Conservation (phyloP, 1,140 invertebrate genomes). For the Drosophila melanica region DNA sequence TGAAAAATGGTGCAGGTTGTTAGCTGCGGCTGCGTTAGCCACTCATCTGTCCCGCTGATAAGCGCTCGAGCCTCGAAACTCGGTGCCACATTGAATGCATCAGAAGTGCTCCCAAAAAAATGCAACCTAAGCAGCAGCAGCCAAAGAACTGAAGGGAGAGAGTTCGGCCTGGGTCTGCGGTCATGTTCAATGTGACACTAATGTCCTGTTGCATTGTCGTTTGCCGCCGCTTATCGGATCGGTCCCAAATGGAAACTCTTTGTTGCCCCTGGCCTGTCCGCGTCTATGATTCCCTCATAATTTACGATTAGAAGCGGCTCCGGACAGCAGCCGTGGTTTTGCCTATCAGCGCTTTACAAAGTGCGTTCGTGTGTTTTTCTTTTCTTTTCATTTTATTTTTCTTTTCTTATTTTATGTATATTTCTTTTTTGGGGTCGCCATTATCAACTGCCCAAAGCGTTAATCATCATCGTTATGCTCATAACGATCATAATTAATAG, state of each 20-base stretch:
- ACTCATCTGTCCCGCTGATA: slow-evolving; percentile 44
- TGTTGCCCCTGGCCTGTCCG: slow-evolving; percentile 16
- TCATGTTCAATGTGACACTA: slow-evolving; percentile 75
- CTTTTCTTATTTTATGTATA: neutral
- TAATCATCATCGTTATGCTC: neutral
- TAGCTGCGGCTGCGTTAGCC: slow-evolving; percentile 19
- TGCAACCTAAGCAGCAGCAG: slow-evolving; percentile 64
- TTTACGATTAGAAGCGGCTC: slow-evolving; percentile 39
- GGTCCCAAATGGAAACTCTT: slow-evolving; percentile 46
- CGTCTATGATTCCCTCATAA: slow-evolving; percentile 48
- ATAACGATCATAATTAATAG: slow-evolving; percentile 47
- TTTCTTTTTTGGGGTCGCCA: slow-evolving; percentile 12
- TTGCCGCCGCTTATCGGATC: slow-evolving; percentile 68
- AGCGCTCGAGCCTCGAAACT: slow-evolving; percentile 21
- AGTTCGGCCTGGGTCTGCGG: slow-evolving; percentile 39
- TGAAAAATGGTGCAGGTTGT: slow-evolving; percentile 75
- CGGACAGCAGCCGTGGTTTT: neutral
- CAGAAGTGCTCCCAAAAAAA: slow-evolving; percentile 76
- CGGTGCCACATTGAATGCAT: slow-evolving; percentile 16
- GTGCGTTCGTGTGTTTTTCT: slow-evolving; percentile 64
- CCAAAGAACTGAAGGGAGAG: neutral
- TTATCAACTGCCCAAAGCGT: slow-evolving; percentile 33
- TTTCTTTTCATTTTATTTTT: neutral
- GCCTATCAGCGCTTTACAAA: slow-evolving; percentile 43
- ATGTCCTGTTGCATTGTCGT: slow-evolving; percentile 73